phyloP scores from a whole-genome alignment of 2,113 vertebrate species.

The Protomyctophum bolini region DNA sequence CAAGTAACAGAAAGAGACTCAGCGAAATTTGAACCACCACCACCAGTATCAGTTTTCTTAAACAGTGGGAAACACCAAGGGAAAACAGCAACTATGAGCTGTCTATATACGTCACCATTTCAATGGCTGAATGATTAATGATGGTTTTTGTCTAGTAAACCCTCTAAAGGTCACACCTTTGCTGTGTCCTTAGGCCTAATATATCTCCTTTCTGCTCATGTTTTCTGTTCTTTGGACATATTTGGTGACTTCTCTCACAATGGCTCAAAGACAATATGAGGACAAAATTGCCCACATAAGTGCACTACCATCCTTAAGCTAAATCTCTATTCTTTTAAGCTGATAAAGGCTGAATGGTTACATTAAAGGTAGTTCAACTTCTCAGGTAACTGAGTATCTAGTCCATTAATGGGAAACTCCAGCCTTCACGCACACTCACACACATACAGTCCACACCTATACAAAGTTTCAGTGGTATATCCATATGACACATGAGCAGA shows the following conservation, averaged over 20 bases:
- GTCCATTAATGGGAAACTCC: slow-evolving; percentile 21
- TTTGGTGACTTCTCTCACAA: slow-evolving; percentile 50
- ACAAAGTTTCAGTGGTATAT: slow-evolving; percentile 14
- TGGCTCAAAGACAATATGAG: slow-evolving; percentile 43
- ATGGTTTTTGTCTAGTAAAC: slow-evolving; percentile 39
- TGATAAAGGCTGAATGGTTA: slow-evolving; percentile 21
- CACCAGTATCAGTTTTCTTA: slow-evolving; percentile 49
- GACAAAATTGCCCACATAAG: slow-evolving; percentile 26
- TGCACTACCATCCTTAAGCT: slow-evolving; percentile 40
- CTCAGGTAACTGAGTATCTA: slow-evolving; percentile 48
- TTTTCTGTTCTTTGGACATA: slow-evolving; percentile 20
- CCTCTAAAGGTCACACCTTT: slow-evolving; percentile 41
- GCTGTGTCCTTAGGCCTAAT: slow-evolving; percentile 54
- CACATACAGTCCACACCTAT: background rate
- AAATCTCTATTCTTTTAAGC: slow-evolving; percentile 11
- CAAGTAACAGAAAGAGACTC: slow-evolving; percentile 39
- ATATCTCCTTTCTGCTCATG: slow-evolving; percentile 18
- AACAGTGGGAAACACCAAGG: slow-evolving; percentile 37
- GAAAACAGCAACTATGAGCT: slow-evolving; percentile 32
- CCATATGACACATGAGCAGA: slow-evolving; percentile 32
- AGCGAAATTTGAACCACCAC: slow-evolving; percentile 54
- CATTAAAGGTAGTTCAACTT: slow-evolving; percentile 12
- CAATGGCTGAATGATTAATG: slow-evolving; percentile 51
- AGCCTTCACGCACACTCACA: background rate
- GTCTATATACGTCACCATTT: slow-evolving; percentile 43